These are phyloP conservation scores for Smittia aterrima DNA, from an alignment of 2,888 invertebrate species.

Conservation along the genomic window DNA sequence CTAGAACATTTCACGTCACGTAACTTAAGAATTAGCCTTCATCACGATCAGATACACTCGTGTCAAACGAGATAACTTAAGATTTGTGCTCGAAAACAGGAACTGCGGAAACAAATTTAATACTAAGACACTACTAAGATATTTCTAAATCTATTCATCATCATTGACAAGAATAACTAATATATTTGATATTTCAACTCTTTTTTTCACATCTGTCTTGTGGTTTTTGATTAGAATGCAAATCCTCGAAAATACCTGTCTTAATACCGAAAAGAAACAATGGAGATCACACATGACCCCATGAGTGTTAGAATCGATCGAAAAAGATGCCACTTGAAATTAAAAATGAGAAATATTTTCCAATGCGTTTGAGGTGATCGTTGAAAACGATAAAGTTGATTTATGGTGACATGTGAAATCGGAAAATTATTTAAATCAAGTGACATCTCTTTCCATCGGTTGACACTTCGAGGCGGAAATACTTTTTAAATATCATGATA, in stretches of 20 bases:
- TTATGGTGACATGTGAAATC: too few relatives aligned
- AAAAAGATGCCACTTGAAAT: too few relatives aligned
- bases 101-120: background rate
- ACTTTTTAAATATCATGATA: too few relatives aligned
- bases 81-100: background rate
- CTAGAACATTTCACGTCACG: too few relatives aligned
- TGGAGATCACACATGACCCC: too few relatives aligned
- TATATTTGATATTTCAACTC: slow-evolving; percentile 11
- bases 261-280: background rate
- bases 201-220: background rate
- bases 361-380: too few relatives aligned
- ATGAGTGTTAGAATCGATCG: too few relatives aligned
- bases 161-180: background rate
- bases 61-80: background rate
- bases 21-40: background rate
- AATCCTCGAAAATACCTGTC: background rate
- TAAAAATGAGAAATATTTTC: too few relatives aligned
- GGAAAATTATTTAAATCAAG: too few relatives aligned
- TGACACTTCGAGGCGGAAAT: too few relatives aligned
- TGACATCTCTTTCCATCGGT: too few relatives aligned
- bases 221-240: background rate
- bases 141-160: background rate
- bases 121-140: background rate
- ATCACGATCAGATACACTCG: background rate
- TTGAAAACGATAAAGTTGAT: too few relatives aligned